These are phyloP conservation scores for Sebastes glaucus DNA, from an alignment of 2,797 vertebrate species.

Conservation along the genomic window DNA sequence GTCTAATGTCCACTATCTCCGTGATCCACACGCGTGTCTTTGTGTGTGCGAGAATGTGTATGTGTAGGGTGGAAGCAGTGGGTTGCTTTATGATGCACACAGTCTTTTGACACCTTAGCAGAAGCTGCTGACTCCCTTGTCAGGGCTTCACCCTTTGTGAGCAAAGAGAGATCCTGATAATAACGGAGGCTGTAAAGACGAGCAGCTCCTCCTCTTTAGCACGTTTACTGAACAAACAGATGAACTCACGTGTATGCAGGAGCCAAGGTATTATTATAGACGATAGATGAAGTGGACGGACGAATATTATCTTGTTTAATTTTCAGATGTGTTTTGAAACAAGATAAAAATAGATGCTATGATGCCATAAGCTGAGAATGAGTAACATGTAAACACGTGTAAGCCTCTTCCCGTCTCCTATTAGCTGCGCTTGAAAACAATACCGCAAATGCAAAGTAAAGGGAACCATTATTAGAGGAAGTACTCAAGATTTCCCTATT, in stretches of 20 bases:
- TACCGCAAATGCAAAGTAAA: background rate
- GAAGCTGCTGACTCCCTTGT: slow-evolving; percentile 39
- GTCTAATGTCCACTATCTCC: slow-evolving; percentile 22
- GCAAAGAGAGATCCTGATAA: slow-evolving; percentile 36
- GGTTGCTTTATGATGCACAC: slow-evolving; percentile 33
- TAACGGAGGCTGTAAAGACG: slow-evolving; percentile 16
- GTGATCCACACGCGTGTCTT: slow-evolving; percentile 7
- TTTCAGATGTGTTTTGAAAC: background rate
- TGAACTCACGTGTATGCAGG: background rate
- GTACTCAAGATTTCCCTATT: background rate
- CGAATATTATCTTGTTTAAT: background rate
- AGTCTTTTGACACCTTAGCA: slow-evolving; percentile 44
- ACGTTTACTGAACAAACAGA: background rate
- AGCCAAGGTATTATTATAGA: background rate
- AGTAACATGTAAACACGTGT: background rate
- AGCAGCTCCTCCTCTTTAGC: slow-evolving; percentile 13
- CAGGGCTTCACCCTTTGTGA: slow-evolving; percentile 28
- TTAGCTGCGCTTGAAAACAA: background rate
- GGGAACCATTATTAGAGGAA: slow-evolving; percentile 6
- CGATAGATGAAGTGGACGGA: background rate
- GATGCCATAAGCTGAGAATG: background rate
- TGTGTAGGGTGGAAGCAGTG: slow-evolving; percentile 1
- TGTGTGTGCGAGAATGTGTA: background rate
- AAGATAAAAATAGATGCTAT: background rate
- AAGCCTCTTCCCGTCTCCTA: background rate